Percentiles rank a stretch among this genome's conserved stretches.
Evolutionary conservation across 2,888 invertebrate species (phyloP).

Genomic region (Blastobasis lacticolella): DNA sequence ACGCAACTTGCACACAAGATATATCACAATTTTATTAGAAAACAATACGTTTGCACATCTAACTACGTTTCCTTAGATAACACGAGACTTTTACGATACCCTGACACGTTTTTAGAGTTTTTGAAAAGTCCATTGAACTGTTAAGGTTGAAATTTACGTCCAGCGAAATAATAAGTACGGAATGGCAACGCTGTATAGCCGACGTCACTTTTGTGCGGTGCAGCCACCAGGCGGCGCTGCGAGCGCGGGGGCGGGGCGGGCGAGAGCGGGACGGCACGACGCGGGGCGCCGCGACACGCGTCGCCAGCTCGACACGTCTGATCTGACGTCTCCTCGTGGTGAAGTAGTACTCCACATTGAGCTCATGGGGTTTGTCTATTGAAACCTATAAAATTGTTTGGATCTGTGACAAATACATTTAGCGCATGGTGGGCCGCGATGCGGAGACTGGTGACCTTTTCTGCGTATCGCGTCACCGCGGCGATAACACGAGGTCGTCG

Average conservation of each 20-base stretch:
- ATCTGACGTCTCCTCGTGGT: conserved; percentile 19
- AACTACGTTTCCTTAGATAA: conserved; percentile 48
- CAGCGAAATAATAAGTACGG: conserved; percentile 74
- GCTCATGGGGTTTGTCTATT: conserved; percentile 48
- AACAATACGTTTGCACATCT: conserved; percentile 56
- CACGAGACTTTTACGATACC: conserved; percentile 53
- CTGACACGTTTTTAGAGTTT: conserved; percentile 60
- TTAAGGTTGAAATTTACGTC: conserved; percentile 71
- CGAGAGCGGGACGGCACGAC: conserved; percentile 60
- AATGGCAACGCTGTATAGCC: conserved; percentile 72
- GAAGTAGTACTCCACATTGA: conserved; percentile 44
- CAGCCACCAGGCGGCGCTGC: conserved; percentile 62
- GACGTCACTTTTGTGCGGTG: conserved; percentile 52
- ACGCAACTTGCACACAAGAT: conserved; percentile 57
- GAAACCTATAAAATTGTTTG: conserved; percentile 40
- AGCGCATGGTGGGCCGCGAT: conserved; percentile 43
- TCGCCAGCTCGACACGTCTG: neutral
- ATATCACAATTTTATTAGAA: conserved; percentile 54
- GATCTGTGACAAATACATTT: conserved; percentile 48
- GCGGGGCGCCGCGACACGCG: conserved; percentile 49
- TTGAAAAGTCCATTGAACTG: conserved; percentile 74
- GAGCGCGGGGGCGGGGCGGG: conserved; percentile 25
- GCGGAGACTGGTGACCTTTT: conserved; percentile 63
- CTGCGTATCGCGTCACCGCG: conserved; percentile 56
- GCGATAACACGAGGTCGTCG: conserved; percentile 70